Conservation (phyloP, 2,888 invertebrate genomes). For the Hoplodrina ambigua region DNA sequence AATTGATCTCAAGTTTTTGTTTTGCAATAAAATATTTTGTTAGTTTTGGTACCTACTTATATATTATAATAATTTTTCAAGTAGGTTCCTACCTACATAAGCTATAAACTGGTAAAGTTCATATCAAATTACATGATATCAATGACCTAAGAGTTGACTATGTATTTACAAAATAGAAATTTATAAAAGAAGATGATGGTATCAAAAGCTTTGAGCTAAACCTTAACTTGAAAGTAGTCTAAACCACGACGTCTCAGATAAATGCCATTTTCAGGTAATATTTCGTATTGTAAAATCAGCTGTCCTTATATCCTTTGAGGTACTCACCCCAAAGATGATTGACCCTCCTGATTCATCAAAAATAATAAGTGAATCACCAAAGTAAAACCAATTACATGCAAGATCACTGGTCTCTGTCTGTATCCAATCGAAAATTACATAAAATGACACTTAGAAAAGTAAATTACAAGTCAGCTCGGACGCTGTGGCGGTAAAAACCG, state of each 20-base stretch:
- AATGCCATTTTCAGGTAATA: not conserved
- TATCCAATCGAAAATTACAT: slow-evolving; percentile 73
- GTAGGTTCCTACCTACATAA: too few species aligned
- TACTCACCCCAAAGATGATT: slow-evolving; percentile 9
- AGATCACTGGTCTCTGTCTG: slow-evolving; percentile 43
- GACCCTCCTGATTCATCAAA: slow-evolving; percentile 30
- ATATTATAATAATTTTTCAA: too few species aligned
- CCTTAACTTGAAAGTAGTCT: not conserved
- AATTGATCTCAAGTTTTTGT: too few species aligned
- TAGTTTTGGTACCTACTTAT: too few species aligned
- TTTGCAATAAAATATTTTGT: too few species aligned
- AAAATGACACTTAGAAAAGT: slow-evolving; percentile 69
- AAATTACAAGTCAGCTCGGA: slow-evolving; percentile 69
- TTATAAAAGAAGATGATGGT: not conserved
- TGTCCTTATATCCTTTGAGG: not conserved
- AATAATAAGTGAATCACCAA: slow-evolving; percentile 28
- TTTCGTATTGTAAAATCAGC: not conserved
- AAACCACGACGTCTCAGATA: not conserved
- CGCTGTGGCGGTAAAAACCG: slow-evolving; percentile 77
- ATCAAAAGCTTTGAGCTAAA: not conserved
- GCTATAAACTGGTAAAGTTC: not conserved
- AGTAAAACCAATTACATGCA: slow-evolving; percentile 35
- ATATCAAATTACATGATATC: not conserved
- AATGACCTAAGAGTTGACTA: not conserved
- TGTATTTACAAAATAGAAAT: too few species aligned